Base-by-base conservation (phyloP, 2,113 vertebrate genomes). In the Leucoraja erinaceus region DNA sequence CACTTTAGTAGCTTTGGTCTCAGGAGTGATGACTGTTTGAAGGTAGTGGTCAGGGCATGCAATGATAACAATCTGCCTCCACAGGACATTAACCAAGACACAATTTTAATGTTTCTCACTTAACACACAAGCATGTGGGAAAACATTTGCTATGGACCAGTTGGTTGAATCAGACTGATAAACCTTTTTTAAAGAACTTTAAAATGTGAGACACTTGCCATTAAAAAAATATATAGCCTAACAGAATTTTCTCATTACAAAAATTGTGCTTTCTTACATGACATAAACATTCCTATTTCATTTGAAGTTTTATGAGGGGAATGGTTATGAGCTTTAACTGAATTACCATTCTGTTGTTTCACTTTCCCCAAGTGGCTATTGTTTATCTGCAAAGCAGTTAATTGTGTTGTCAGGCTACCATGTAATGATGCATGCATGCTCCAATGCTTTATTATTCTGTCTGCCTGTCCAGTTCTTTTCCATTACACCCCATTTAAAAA, bases 1-100 rank as follows among this genome's bases (percentile, higher is more conserved):
- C 90, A 91, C 90, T 91, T 70, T 54, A 91, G 90, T 91, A 72
- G 38, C 38, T 91, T 47, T 91, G 33, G 66, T 72, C 90, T 72
- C 90, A 25, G 16, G 90, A 38, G 90, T 74, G 90, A 72, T 25
- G 68, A 54, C 20, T 91, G 68, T 91, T 91, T 91, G 66, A 72
- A 93, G 93, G 63, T 59, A 63, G 76, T 78, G 56, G 93, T 61
- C 93, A 78, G 75, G 75, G 54, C 47, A 16, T 63, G 74, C 75
- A 47, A 74, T 66, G 72, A 81, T 63, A 68, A 84, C 76, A 81
- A 93, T 93, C 79, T 93, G 38, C 28, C 33, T 70, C 76, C 63
- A 78, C 61, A 75, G 76, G 75, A 66, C 75, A 83, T 78, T 78
- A 70, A 78, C 22, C 63, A 54, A 31, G 79, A 79, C 25, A 70